Evolutionary conservation across 2,113 vertebrate genomes (phyloP).

Genomic region (Hystrix brachyura): DNA sequence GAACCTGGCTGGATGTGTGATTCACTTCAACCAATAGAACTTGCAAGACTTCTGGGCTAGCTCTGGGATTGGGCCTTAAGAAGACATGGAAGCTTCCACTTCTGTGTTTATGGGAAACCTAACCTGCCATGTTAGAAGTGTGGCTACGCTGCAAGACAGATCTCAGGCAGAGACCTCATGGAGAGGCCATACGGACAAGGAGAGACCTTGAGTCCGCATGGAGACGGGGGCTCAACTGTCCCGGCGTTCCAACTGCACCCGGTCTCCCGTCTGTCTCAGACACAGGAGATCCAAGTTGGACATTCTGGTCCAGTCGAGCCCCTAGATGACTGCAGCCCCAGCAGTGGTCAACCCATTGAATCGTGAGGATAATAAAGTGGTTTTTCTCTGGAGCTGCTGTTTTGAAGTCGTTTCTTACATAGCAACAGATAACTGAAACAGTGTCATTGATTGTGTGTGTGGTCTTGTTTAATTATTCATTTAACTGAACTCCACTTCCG

Average conservation of each 20-base stretch:
- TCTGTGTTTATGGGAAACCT: background rate
- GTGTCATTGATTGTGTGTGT: conserved; percentile 62
- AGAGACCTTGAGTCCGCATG: background rate
- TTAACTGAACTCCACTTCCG: conserved; percentile 58
- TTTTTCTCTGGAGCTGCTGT: conserved; percentile 45
- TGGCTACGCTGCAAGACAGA: background rate
- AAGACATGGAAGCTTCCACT: background rate
- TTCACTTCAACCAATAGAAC: background rate
- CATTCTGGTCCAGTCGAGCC: background rate
- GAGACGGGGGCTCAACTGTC: background rate
- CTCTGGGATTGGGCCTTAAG: background rate
- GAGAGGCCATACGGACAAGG: background rate
- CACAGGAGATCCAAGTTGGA: background rate
- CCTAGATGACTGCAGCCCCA: background rate
- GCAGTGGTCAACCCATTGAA: background rate
- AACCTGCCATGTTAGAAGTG: background rate
- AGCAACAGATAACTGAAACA: conserved; percentile 46
- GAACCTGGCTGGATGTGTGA: background rate
- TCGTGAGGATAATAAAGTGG: background rate
- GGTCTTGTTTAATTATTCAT: conserved; percentile 80
- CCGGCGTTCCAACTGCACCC: background rate
- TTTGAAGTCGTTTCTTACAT: conserved; percentile 38
- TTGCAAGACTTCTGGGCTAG: background rate
- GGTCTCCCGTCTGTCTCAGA: background rate
- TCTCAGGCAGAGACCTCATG: background rate